Evolutionary conservation across 1,140 invertebrate species (phyloP), one percentile per base, ranked within the genome.

Genomic region (Megalopta genalis): DNA sequence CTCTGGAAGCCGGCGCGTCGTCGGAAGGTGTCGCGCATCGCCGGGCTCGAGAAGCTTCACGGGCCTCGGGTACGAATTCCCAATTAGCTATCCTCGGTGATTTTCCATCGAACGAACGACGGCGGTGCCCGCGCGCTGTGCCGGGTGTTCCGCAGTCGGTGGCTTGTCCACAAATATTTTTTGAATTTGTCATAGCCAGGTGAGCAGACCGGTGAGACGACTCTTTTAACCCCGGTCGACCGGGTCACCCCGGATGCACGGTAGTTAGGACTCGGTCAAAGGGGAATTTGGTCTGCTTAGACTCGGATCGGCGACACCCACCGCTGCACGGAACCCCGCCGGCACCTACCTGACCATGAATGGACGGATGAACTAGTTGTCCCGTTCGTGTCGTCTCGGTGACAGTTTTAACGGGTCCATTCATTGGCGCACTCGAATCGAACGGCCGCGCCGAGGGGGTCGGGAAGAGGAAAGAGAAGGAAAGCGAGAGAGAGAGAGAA

Each of bases 181-280:
- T 68, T 63, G 74, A 81, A 87, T 87, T 87, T 87, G 85, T 87
- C 82, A 87, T 82, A 87, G 85, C 74, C 86, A 87, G 86, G 86
- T 87, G 85, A 18, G 49, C 74, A 39, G 70, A 63, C 46, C 7
- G 8, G 54, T 6, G 54, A 18, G 59, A 21, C 37, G 52, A 60
- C 32, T 65, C 66, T 60, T 59, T 57, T 69, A 25, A 46, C 21
- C 14, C 54, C 54, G 7, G 54, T 57, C 54, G 7, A 57, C 66
- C 42, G 25, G 16, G 80, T n/a, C 70, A 54, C 27, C 46, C 86
- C 85, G 86, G 86, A 87, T 87, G 85, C 81, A 87, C 85, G 86
- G 82, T 82, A 81, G 68, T 87, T 87, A 82, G 69, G 60, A 62
- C 42, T 12, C 76, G 85, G 76, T 84, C 74, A 86, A 86, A 86